Conservation (phyloP, 2,113 vertebrate species). For the Cheilinus undulatus region DNA sequence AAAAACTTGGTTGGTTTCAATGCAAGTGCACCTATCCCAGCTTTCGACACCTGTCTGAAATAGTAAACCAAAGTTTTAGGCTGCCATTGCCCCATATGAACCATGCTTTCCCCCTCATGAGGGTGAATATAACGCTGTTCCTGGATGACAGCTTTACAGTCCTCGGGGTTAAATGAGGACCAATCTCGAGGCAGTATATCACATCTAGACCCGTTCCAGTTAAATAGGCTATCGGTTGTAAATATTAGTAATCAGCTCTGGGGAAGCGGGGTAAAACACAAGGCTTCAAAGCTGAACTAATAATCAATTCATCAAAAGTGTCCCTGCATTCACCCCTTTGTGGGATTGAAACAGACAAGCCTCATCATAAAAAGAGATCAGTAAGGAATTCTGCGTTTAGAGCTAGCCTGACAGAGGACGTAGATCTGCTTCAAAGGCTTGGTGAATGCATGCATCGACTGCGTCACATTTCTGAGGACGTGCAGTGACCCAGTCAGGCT, state of each 20-base stretch:
- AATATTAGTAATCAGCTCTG: constrained; percentile 82
- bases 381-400: constrained; percentile 65
- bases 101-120: constrained; percentile 56
- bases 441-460: constrained; percentile 18
- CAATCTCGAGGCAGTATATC: constrained; percentile 80
- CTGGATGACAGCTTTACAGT: constrained; percentile 78
- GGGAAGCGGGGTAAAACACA: constrained; percentile 57
- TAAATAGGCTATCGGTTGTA: constrained; percentile 84
- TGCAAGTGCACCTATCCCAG: not conserved
- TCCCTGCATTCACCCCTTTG: constrained; percentile 77
- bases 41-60: constrained; percentile 7
- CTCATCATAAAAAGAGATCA: constrained; percentile 72
- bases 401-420: constrained; percentile 56
- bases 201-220: constrained; percentile 66
- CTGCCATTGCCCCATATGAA: constrained; percentile 32
- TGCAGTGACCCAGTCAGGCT: constrained; percentile 8
- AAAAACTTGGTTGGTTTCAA: not conserved
- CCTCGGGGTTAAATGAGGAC: constrained; percentile 78
- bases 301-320: constrained; percentile 84
- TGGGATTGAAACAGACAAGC: constrained; percentile 63
- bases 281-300: constrained; percentile 83
- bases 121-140: constrained; percentile 73
- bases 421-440: constrained; percentile 64
- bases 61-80: constrained; percentile 35
- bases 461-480: constrained; percentile 4